Base-by-base conservation (phyloP, 1,140 invertebrate genomes). In the Leucophenga varia region DNA sequence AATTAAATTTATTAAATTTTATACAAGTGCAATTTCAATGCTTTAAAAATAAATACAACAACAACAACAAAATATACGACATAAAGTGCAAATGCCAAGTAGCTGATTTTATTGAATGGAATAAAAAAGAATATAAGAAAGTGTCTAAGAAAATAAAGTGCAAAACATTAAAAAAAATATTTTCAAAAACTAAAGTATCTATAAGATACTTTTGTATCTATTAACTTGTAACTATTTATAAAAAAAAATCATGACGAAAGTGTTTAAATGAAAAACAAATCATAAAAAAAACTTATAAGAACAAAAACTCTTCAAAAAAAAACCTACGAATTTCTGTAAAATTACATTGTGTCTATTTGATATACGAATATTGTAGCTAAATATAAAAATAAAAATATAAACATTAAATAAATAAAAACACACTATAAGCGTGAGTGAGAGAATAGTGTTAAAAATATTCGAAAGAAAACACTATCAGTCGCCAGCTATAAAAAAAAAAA, bases 21-120 rank as follows among this genome's bases (percentile, higher is more conserved):
- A 51, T 64, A 64, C 52, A 68, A 68, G 64, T 68, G 64, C 64
- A 68, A 68, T 68, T 68, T 39, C 32, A 55, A 49, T 25, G 22
- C 5, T 25, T 25, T 25, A 6, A 25, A 25, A 25, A 10, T 6
- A 25, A 25, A n/a, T n/a, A n/a, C n/a, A n/a, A n/a, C n/a, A 34
- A 4, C 22, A 47, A 46, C 47, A 44, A 49, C 42, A 54, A 67
- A 39, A 67, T 41, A 22, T 36, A 45, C 3, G 36, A 22, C 28
- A 45, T 18, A 36, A 63, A 63, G 63, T 67, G 63, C 59, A 67
- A 67, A 67, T 47, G 61, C 57, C 52, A 58, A 58, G 61, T 61
- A 64, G 49, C 57, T 64, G 63, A 65, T 63, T 47, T 37, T 37
- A 14, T 43, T 28, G n/a, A 47, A 38, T n/a, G n/a, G n/a, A n/a